phyloP scores from a whole-genome alignment of 2,888 invertebrate genomes.

The Megastigmus dorsalis region DNA sequence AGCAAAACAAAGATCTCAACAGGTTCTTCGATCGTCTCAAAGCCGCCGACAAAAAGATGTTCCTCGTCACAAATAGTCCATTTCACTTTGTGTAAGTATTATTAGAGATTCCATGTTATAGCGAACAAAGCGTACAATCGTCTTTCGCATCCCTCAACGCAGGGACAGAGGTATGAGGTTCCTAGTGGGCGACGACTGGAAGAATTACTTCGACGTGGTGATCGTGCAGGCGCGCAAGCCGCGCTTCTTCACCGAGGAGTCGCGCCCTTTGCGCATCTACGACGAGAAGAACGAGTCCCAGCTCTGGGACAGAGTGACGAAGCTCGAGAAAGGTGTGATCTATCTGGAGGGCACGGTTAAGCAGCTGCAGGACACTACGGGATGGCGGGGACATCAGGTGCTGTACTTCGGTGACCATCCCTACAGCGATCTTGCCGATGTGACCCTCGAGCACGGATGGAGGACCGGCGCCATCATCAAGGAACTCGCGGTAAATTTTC shows the following conservation, averaged over 20 bases:
- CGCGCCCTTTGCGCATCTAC: constrained; percentile 91
- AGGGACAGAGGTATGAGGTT: constrained; percentile 95
- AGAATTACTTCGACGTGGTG: constrained; percentile 92
- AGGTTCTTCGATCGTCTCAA: constrained; percentile 86
- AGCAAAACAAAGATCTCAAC: constrained; percentile 83
- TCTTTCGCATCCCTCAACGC: too few species aligned
- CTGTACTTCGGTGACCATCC: constrained; percentile 99
- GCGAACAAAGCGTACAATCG: too few species aligned
- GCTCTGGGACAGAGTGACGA: constrained; percentile 93
- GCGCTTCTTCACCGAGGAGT: constrained; percentile 94
- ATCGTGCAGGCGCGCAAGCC: constrained; percentile 97
- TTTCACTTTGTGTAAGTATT: constrained; percentile 92
- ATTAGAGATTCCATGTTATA: not conserved
- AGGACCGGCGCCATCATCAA: constrained; percentile 97
- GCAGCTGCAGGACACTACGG: constrained; percentile 92
- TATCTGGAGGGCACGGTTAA: constrained; percentile 98
- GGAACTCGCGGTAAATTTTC: constrained; percentile 85
- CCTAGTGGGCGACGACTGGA: constrained; percentile 92
- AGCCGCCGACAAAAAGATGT: constrained; percentile 88
- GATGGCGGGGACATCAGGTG: constrained; percentile 94
- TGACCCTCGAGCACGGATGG: constrained; percentile 97
- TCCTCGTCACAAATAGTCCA: constrained; percentile 97
- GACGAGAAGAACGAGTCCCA: constrained; percentile 88
- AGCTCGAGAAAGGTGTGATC: constrained; percentile 89
- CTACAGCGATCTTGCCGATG: constrained; percentile 96